phyloP scores from a whole-genome alignment of 2,797 vertebrate genomes.

The Crypturellus tataupa region DNA sequence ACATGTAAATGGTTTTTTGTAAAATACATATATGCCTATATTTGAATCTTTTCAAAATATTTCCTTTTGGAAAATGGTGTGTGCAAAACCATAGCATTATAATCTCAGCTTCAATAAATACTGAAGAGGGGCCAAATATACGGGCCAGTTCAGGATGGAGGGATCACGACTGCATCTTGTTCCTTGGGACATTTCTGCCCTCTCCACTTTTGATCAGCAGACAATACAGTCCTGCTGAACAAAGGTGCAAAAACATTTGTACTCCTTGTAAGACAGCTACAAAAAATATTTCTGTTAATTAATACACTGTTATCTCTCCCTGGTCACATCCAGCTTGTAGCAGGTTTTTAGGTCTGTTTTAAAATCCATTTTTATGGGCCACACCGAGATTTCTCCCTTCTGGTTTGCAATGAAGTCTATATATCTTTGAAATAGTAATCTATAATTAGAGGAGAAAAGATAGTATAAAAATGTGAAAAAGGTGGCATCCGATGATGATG shows the following conservation, averaged over 20 bases:
- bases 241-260: neutral
- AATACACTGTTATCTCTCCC: neutral
- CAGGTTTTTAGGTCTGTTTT: neutral
- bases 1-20: neutral
- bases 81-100: neutral
- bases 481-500: neutral
- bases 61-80: neutral
- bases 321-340: neutral
- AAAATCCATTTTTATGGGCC: neutral
- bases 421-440: neutral
- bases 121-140: neutral
- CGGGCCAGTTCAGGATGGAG: neutral
- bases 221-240: neutral
- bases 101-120: neutral
- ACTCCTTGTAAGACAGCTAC: no score
- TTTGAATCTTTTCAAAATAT: neutral
- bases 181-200: neutral
- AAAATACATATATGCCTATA: fast-evolving
- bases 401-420: neutral
- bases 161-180: neutral
- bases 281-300: neutral
- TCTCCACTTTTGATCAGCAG: neutral
- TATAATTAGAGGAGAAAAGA: neutral
- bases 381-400: neutral
- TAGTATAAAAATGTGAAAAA: neutral